These are phyloP conservation scores for Poecile montanus DNA, from an alignment of 2,797 vertebrate genomes.

Conservation along the genomic window DNA sequence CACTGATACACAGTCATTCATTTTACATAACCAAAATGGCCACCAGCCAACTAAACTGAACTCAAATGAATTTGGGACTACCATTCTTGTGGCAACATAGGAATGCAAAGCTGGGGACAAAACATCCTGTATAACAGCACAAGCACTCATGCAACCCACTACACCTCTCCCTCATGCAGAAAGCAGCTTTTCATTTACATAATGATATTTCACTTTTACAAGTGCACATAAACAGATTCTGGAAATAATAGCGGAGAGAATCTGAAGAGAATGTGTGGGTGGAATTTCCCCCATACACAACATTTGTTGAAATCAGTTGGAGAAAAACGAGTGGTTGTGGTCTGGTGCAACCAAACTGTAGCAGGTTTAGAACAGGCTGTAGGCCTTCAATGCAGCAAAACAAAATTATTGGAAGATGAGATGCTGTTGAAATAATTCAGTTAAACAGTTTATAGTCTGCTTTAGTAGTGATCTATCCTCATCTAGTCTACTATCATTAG, in stretches of 20 bases:
- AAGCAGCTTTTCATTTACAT: neutral
- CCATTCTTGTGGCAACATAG: neutral
- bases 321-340: neutral
- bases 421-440: neutral
- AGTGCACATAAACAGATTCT: neutral
- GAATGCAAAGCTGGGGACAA: neutral
- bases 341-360: neutral
- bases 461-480: neutral
- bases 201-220: neutral
- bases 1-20: neutral
- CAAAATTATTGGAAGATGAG: neutral
- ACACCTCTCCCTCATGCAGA: neutral
- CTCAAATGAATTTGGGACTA: neutral
- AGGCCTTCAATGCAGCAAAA: neutral
- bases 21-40: neutral
- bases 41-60: neutral
- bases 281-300: neutral
- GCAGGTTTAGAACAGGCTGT: neutral
- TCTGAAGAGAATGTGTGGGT: neutral
- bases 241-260: neutral
- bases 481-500: neutral
- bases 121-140: neutral
- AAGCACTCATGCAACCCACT: neutral
- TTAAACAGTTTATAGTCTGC: neutral
- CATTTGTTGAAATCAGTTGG: neutral